These are phyloP conservation scores for Brienomyrus longianalis DNA, from an alignment of 2,113 vertebrate genomes.

Conservation along the genomic window DNA sequence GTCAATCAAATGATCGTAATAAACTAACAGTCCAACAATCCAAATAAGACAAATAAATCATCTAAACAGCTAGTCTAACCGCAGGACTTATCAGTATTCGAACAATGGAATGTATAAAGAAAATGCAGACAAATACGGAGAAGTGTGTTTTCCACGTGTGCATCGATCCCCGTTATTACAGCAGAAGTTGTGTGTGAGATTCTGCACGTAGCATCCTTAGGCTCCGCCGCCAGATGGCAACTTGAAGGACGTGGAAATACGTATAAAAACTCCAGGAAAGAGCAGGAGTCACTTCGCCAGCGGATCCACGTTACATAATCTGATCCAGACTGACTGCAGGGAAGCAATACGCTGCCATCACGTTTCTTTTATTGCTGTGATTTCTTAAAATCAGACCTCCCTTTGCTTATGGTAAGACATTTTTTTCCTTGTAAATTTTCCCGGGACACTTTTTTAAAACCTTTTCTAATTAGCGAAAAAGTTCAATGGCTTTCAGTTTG, in stretches of 20 bases:
- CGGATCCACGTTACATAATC: neutral
- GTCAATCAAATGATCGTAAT: neutral
- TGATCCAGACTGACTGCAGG: neutral
- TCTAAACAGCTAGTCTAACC: neutral
- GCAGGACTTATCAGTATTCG: neutral
- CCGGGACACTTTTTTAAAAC: neutral
- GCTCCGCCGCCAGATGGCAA: slow-evolving; percentile 37
- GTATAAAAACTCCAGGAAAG: neutral
- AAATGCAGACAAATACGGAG: neutral
- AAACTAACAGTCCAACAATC: neutral
- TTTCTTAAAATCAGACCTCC: neutral
- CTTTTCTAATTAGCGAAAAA: neutral
- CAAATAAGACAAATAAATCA: neutral
- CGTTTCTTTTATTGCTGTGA: neutral
- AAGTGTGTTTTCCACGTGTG: neutral
- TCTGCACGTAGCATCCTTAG: slow-evolving; percentile 60
- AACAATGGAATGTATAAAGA: neutral
- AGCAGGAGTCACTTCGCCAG: neutral
- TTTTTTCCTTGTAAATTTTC: neutral
- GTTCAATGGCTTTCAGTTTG: neutral
- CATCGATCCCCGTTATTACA: neutral
- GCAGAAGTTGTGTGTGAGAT: slow-evolving; percentile 42
- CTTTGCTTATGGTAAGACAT: neutral
- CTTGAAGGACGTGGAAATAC: neutral
- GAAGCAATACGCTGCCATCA: neutral